These are phyloP conservation scores for Poeciliopsis paucimaculata DNA, from an alignment of 2,797 vertebrate species.

Conservation along the genomic window DNA sequence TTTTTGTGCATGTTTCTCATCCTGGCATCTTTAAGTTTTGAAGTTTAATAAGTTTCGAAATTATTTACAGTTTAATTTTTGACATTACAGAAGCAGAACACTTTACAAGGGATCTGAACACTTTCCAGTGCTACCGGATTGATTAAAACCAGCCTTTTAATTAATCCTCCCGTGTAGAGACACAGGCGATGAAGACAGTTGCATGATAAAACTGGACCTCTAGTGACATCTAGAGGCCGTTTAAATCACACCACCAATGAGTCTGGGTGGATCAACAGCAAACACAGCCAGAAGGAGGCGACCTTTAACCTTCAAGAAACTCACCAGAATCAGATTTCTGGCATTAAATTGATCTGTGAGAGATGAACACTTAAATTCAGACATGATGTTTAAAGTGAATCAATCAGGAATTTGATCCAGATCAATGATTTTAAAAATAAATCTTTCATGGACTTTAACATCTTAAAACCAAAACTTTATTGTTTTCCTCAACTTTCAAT, in stretches of 20 bases:
- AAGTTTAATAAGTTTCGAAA: not conserved
- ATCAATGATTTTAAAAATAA: not conserved
- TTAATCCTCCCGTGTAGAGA: too few species aligned
- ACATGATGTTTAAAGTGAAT: not conserved
- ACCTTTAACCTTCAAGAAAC: not conserved
- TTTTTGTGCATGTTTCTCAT: not conserved
- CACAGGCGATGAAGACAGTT: not conserved
- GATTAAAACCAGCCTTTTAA: not conserved
- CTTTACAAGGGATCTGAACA: not conserved
- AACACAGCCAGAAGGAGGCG: not conserved
- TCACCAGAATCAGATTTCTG: not conserved
- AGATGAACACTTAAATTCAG: not conserved
- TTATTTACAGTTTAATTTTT: not conserved
- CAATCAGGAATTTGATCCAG: not conserved
- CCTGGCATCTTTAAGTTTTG: not conserved
- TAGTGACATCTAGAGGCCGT: constrained; percentile 69
- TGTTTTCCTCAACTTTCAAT: not conserved
- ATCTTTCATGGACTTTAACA: not conserved
- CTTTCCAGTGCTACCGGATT: not conserved
- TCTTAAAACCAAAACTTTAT: not conserved
- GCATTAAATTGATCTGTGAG: not conserved
- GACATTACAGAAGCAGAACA: not conserved
- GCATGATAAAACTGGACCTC: constrained; percentile 28
- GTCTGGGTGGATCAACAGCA: not conserved
- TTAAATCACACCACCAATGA: not conserved